phyloP scores from a whole-genome alignment of 2,797 vertebrate species.

The Mormyrus hasselquistii region DNA sequence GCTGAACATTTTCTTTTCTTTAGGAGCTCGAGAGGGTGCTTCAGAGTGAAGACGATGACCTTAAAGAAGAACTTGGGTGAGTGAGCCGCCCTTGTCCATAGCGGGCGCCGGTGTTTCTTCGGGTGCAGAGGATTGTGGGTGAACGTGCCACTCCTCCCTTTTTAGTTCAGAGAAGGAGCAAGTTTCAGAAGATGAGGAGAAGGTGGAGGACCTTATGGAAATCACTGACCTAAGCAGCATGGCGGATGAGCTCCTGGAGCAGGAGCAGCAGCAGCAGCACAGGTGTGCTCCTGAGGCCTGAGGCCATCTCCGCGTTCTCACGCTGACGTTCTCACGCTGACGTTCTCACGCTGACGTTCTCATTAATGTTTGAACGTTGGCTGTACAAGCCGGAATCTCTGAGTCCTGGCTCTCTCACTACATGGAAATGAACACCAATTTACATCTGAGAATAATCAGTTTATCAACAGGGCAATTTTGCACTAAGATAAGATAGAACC shows the following conservation, averaged over 20 bases:
- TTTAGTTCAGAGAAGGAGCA: constrained; percentile 80
- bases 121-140: neutral
- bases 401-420: neutral
- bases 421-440: neutral
- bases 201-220: constrained; percentile 88
- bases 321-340: neutral
- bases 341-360: neutral
- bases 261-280: constrained; percentile 87
- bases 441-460: neutral
- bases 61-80: constrained; percentile 82
- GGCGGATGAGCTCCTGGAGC: constrained; percentile 86
- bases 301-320: neutral
- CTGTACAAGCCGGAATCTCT: neutral
- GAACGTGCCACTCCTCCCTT: neutral
- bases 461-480: neutral
- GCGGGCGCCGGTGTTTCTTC: neutral
- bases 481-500: neutral
- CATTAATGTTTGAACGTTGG: neutral
- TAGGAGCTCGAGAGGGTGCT: constrained; percentile 83
- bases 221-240: constrained; percentile 93
- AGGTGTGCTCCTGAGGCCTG: constrained; percentile 57
- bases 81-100: constrained; percentile 15
- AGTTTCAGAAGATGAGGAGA: constrained; percentile 63
- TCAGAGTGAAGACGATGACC: constrained; percentile 74
- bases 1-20: constrained; percentile 26